Conservation (phyloP, 2,888 invertebrate genomes). For the Anthoptus insignis region DNA sequence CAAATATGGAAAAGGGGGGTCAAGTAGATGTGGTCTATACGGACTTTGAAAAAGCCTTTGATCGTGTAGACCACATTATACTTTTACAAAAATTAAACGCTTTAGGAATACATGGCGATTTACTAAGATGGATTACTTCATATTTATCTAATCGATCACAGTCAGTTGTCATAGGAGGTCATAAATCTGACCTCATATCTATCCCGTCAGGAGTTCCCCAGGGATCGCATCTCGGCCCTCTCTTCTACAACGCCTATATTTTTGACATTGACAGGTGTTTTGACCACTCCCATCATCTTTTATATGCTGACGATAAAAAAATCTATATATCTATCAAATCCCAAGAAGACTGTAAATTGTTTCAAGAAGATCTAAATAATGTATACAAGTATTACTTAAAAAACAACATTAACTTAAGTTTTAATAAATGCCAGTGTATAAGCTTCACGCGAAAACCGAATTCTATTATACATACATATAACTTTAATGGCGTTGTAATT, state of each 20-base stretch:
- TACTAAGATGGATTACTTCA: constrained; percentile 41
- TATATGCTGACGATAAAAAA: constrained; percentile 38
- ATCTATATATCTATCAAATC: too few relatives aligned
- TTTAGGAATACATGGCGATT: constrained; percentile 40
- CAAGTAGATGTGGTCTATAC: constrained; percentile 43
- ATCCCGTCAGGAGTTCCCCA: constrained; percentile 1
- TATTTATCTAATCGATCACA: constrained; percentile 20
- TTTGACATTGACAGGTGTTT: constrained; percentile 22
- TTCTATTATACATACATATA: not conserved
- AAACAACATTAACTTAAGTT: not conserved
- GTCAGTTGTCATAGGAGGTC: constrained; percentile 36
- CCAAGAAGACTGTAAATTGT: not conserved
- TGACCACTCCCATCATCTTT: not conserved
- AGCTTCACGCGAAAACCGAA: not conserved
- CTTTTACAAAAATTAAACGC: constrained; percentile 21
- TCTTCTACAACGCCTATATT: constrained; percentile 22
- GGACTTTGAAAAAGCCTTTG: constrained; percentile 48
- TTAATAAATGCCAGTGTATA: not conserved
- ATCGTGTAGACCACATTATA: constrained; percentile 40
- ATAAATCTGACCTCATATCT: constrained; percentile 30
- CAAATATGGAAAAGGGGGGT: constrained; percentile 26
- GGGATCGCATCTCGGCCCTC: constrained; percentile 38
- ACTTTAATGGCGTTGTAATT: not conserved
- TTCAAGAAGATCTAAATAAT: not conserved
- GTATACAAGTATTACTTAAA: not conserved